Evolutionary conservation across 35 echinoderm and acorn worm genomes (phyloP), one percentile per base, ranked within the genome.

Genomic region (Amphiura filiformis): DNA sequence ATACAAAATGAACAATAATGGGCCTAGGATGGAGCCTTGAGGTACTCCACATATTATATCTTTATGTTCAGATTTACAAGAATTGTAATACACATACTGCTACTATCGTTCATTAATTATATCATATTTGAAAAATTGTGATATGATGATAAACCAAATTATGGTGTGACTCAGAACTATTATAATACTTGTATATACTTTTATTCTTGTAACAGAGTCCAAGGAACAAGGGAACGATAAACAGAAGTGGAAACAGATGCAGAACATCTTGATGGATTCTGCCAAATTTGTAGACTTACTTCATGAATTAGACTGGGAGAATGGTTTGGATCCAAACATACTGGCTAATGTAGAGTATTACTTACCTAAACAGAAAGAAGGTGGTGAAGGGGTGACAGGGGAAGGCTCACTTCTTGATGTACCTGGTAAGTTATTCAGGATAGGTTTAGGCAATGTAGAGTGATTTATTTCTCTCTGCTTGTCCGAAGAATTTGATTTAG

Each of bases 201-300:
- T n/a, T n/a, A n/a, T n/a, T 26, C 26, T 70, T 70, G 1, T 30
- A 23, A 80, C 87, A 98, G 96, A 94, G 56, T 82, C 70, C 32
- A 98, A 90, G 86, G 96, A 98, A 13, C 87, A 84, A 13, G 82
- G 65, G 20, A 83, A 64, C 4, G 92, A 94, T 20, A 98, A 98
- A 40, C 85, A 91, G 78, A 91, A 91, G 37, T 98, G 96, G 96
- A 98, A 98, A 77, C 96, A 98, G 90, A 91, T 98, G 70, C 86
- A 88, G 47, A 86, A 89, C 0, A 78, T 98, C 26, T 84, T 99
- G 44, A 92, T 95, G 38, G 96, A 99, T 37, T 99, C 96, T 1
- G 78, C 79, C 36, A 99, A 90, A 87, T 99, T 99, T 90, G 90
- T 98, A n/a, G 93, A 99, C 32, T 84, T 92, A 80, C 90, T 99